Conservation (phyloP, 2,888 invertebrate species). For the Tenthredo notha region DNA sequence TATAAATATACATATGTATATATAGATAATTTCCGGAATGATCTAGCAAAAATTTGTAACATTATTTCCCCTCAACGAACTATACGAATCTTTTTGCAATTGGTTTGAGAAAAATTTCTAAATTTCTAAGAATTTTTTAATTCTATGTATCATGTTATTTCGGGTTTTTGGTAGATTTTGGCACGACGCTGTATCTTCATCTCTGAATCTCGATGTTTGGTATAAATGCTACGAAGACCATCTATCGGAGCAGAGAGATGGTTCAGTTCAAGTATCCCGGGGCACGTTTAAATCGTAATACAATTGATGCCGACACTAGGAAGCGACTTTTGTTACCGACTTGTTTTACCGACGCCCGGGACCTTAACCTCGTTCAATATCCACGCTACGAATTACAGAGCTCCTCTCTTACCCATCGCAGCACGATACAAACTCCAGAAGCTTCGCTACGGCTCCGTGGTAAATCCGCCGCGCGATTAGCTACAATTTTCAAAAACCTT, state of each 20-base stretch:
- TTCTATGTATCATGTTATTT: not conserved
- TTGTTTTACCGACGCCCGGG: slow-evolving; percentile 40
- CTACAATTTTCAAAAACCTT: not conserved
- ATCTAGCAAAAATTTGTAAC: not conserved
- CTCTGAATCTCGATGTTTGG: not conserved
- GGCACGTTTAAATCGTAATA: not conserved
- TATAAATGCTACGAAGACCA: slow-evolving; percentile 11
- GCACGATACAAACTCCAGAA: not conserved
- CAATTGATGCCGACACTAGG: slow-evolving; percentile 30
- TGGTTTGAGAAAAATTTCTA: not conserved
- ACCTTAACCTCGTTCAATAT: not conserved
- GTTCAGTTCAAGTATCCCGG: slow-evolving; percentile 24
- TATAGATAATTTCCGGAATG: not conserved
- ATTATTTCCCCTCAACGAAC: not conserved
- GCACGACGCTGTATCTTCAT: not conserved
- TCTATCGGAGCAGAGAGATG: slow-evolving; percentile 40
- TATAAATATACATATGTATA: no score
- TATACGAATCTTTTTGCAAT: not conserved
- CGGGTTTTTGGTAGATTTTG: not conserved
- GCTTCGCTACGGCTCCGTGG: slow-evolving; percentile 28
- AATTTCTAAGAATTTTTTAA: not conserved
- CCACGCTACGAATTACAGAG: slow-evolving; percentile 21
- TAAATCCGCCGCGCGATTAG: not conserved
- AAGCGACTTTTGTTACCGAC: slow-evolving; percentile 38
- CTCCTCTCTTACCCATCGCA: slow-evolving; percentile 44